phyloP scores from a whole-genome alignment of 2,113 vertebrate species.

The Dasyprocta punctata region DNA sequence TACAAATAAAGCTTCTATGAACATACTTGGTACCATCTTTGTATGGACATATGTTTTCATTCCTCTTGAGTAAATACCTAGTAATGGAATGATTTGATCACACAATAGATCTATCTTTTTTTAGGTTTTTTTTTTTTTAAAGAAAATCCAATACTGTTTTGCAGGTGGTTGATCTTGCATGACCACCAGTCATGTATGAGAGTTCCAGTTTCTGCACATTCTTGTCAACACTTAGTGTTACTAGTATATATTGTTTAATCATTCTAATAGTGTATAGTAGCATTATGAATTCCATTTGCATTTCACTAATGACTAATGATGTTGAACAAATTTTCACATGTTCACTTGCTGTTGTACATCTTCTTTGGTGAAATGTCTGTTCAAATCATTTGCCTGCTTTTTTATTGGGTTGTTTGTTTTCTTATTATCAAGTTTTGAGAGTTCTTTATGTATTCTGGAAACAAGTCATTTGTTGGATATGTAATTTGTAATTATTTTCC shows the following conservation, averaged over 20 bases:
- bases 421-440: slow-evolving; percentile 49
- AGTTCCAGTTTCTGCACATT: slow-evolving; percentile 29
- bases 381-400: slow-evolving; percentile 44
- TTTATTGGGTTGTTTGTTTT: slow-evolving; percentile 53
- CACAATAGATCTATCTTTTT: background rate
- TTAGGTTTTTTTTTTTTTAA: slow-evolving; percentile 5
- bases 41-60: slow-evolving; percentile 5
- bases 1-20: background rate
- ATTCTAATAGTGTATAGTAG: background rate
- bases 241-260: background rate
- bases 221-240: background rate
- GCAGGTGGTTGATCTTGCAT: slow-evolving; percentile 23
- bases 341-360: background rate
- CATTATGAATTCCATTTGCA: slow-evolving; percentile 40
- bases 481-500: slow-evolving; percentile 66
- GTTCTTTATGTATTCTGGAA: slow-evolving; percentile 62
- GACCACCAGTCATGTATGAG: background rate
- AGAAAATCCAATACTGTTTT: slow-evolving; percentile 41
- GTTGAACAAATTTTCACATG: slow-evolving; percentile 35
- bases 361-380: slow-evolving; percentile 47
- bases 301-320: slow-evolving; percentile 35
- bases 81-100: slow-evolving; percentile 23
- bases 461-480: slow-evolving; percentile 54
- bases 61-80: slow-evolving; percentile 45
- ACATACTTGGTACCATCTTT: slow-evolving; percentile 1